Evolutionary conservation across 2,888 invertebrate species (phyloP).

Genomic region (Meiosimyza platycephala): DNA sequence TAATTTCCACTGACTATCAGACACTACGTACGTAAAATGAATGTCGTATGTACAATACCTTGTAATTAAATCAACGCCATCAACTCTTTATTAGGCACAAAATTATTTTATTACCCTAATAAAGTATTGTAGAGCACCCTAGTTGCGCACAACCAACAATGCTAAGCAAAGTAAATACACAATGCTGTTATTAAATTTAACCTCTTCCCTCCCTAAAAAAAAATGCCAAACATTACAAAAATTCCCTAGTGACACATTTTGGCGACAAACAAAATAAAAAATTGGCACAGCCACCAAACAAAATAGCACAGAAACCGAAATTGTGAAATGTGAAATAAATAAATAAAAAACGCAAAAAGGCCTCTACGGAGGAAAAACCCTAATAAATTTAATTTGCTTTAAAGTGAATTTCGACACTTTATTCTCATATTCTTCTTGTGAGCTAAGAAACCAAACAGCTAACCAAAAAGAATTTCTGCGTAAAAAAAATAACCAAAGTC

Average conservation of each 20-base stretch:
- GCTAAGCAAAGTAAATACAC: too few species aligned
- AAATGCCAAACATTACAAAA: slow-evolving; percentile 14
- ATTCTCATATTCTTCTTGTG: too few species aligned
- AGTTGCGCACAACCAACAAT: too few species aligned
- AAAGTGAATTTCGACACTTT: slow-evolving; percentile 22
- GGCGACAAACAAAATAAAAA: not conserved
- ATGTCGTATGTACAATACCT: not conserved
- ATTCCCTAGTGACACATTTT: slow-evolving; percentile 19
- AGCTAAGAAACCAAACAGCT: too few species aligned
- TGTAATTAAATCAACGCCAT: slow-evolving; percentile 16
- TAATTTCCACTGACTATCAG: too few species aligned
- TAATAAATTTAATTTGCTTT: slow-evolving; percentile 30
- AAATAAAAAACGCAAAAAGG: not conserved
- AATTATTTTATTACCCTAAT: slow-evolving; percentile 29
- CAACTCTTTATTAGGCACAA: slow-evolving; percentile 9
- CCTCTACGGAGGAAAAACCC: slow-evolving; percentile 13
- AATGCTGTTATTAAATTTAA: too few species aligned
- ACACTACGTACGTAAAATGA: too few species aligned
- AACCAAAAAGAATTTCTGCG: too few species aligned
- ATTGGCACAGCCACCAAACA: not conserved
- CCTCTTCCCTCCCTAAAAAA: too few species aligned
- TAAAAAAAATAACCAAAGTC: too few species aligned
- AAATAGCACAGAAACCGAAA: not conserved
- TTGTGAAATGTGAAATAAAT: not conserved
- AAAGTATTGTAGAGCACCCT: not conserved